phyloP scores from a whole-genome alignment of 2,888 invertebrate species.

The Leucania comma region DNA sequence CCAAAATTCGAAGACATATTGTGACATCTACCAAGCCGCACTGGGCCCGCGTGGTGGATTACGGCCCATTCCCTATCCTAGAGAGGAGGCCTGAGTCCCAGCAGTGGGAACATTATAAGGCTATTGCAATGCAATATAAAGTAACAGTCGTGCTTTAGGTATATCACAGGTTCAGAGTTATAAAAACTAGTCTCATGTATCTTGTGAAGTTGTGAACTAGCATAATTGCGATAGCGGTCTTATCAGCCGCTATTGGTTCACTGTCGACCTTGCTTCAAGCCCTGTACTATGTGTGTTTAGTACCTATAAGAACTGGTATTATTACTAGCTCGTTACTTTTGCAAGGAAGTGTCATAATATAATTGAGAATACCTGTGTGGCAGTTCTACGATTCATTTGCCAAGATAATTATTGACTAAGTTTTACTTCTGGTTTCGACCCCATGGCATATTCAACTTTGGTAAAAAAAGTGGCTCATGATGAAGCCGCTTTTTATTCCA shows the following conservation, averaged over 20 bases:
- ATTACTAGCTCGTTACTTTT: conserved; percentile 27
- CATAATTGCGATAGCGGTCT: conserved; percentile 33
- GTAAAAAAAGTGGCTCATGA: background rate
- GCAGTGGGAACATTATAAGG: no score
- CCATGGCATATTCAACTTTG: background rate
- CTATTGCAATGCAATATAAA: no score
- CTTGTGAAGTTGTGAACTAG: background rate
- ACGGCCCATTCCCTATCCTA: no score
- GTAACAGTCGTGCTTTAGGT: no score
- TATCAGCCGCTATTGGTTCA: conserved; percentile 26
- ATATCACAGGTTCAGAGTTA: conserved; percentile 27
- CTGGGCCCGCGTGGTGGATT: no score
- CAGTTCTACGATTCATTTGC: background rate
- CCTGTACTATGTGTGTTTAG: conserved; percentile 6
- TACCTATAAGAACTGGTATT: conserved; percentile 22
- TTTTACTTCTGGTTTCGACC: background rate
- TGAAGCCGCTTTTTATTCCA: no score
- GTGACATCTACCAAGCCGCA: no score
- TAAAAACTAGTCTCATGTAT: conserved; percentile 22
- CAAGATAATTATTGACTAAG: background rate
- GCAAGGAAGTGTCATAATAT: conserved; percentile 28
- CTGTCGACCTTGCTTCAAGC: conserved; percentile 30
- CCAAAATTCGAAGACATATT: no score
- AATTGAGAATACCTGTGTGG: background rate
- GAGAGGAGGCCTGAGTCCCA: no score